These are phyloP conservation scores for Rousettus leschenaultii DNA, from an alignment of 2,113 vertebrate genomes.

Conservation along the genomic window DNA sequence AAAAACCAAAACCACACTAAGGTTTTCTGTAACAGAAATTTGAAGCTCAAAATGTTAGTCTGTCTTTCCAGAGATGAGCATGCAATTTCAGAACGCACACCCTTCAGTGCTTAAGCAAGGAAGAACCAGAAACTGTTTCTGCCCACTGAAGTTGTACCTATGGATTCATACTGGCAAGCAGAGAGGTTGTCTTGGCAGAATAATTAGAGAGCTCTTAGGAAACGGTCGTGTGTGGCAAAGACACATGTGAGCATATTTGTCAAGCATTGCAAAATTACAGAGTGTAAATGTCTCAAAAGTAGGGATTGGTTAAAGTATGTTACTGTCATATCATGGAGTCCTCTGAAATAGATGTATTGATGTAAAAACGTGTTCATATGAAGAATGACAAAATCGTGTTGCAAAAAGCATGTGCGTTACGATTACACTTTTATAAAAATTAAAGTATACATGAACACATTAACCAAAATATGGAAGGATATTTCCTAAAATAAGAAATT, in stretches of 20 bases:
- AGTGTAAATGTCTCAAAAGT: not conserved
- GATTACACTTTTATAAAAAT: conserved; percentile 31
- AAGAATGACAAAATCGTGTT: not conserved
- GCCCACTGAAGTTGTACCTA: not conserved
- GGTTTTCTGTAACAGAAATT: not conserved
- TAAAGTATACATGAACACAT: not conserved
- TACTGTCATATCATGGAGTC: not conserved
- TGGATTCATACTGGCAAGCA: not conserved
- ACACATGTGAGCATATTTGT: not conserved
- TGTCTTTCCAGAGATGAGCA: not conserved
- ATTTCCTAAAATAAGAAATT: conserved; percentile 34
- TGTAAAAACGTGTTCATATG: not conserved
- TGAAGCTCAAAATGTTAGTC: not conserved
- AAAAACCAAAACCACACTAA: not conserved
- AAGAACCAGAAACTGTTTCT: not conserved
- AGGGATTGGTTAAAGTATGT: not conserved
- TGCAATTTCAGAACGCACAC: not conserved
- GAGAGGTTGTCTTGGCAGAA: not conserved
- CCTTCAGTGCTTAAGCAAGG: not conserved
- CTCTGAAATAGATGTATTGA: conserved; percentile 1
- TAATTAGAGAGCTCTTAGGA: not conserved
- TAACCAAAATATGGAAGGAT: not conserved
- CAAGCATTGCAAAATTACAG: not conserved
- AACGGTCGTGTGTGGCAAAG: not conserved
- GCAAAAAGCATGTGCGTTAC: not conserved